A percentile compares a stretch with the other conserved stretches of the same genome.
phyloP scores from a whole-genome alignment of 2,113 vertebrate genomes.

The Loxodonta africana region DNA sequence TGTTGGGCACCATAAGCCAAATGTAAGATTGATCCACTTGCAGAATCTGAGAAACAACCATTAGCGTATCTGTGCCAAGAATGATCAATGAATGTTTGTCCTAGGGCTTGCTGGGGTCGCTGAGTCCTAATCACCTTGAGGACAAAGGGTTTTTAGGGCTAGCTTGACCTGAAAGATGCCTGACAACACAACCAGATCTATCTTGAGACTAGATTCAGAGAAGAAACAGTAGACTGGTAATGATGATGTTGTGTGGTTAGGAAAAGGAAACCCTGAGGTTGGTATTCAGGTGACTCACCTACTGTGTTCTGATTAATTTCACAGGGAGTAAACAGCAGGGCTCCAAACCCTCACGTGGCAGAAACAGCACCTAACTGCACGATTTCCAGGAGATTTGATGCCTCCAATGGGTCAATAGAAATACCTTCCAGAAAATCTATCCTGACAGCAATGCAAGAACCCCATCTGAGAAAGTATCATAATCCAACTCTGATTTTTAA shows the following conservation, averaged over 20 bases:
- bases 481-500: too few species aligned
- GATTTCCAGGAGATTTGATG: neutral
- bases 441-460: neutral
- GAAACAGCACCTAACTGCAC: neutral
- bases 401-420: neutral
- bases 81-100: neutral
- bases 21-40: neutral
- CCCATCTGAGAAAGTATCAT: too few species aligned
- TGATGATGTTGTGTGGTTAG: too few species aligned
- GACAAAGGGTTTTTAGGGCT: neutral
- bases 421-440: neutral
- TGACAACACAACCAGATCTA: too few species aligned
- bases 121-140: neutral
- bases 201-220: too few species aligned
- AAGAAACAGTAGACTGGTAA: too few species aligned
- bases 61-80: neutral
- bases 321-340: constrained; percentile 41
- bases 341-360: neutral
- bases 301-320: neutral
- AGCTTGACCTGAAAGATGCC: too few species aligned
- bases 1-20: too few species aligned
- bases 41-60: too few species aligned
- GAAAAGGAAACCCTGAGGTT: too few species aligned
- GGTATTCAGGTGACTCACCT: neutral
- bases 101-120: neutral